Percentiles rank a stretch among this genome's conserved stretches.
Evolutionary conservation across 2,888 invertebrate species (phyloP).

Genomic region (Melanchra persicariae): DNA sequence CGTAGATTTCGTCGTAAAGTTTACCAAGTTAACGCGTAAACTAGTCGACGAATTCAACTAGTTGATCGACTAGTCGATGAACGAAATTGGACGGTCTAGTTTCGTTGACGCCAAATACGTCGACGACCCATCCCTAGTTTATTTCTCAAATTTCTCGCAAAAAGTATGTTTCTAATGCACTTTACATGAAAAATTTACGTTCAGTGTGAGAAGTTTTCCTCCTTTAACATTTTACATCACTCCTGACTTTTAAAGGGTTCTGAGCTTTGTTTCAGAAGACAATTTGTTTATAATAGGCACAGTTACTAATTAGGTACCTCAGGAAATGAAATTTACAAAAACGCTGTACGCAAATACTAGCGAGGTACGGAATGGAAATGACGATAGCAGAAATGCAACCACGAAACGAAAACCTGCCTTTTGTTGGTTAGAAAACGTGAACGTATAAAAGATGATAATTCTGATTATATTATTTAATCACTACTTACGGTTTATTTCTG

Average conservation of each 20-base stretch:
- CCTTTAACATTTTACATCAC: not conserved
- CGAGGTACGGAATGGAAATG: conserved; percentile 33
- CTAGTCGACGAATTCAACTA: too few species aligned
- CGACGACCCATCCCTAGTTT: too few species aligned
- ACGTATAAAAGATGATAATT: not conserved
- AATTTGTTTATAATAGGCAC: not conserved
- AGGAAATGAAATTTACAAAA: not conserved
- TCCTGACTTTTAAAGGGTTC: not conserved
- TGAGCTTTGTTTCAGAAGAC: not conserved
- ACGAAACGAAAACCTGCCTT: conserved; percentile 33
- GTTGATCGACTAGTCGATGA: too few species aligned
- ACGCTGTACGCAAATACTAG: not conserved
- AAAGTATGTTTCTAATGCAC: not conserved
- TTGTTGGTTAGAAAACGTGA: conserved; percentile 70
- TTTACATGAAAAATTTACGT: conserved; percentile 13
- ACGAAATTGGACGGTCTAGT: too few species aligned
- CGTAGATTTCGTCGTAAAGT: too few species aligned
- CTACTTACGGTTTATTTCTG: conserved; percentile 52
- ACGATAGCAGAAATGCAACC: conserved; percentile 53
- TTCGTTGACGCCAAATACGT: too few species aligned
- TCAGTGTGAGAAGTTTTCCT: conserved; percentile 27
- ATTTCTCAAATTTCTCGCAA: not conserved
- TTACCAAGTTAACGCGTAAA: too few species aligned
- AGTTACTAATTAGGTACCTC: not conserved
- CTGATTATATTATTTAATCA: not conserved